Evolutionary conservation across 2,113 vertebrate species (phyloP).

Genomic region (Trichechus manatus): DNA sequence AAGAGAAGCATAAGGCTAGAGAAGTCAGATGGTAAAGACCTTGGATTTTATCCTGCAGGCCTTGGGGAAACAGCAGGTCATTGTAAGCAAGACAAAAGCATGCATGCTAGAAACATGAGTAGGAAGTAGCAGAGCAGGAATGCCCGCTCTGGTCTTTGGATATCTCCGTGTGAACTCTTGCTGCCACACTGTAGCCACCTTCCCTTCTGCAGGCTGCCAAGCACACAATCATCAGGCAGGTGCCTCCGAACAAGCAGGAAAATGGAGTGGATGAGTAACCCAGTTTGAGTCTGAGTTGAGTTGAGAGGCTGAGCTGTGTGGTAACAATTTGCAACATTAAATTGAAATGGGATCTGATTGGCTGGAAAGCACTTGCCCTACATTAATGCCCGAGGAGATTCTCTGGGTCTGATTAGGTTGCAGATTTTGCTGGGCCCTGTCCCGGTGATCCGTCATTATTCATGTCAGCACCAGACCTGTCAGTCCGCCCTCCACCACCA

Average conservation of each 20-base stretch:
- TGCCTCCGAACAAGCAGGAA: constrained; percentile 8
- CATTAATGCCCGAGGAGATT: constrained; percentile 68
- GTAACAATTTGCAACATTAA: constrained; percentile 65
- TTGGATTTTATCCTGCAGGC: neutral
- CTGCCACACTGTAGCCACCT: neutral
- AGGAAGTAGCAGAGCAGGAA: neutral
- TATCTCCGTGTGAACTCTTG: neutral
- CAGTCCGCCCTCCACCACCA: constrained; percentile 65
- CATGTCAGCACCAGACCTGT: constrained; percentile 67
- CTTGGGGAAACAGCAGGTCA: neutral
- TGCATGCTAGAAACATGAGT: neutral
- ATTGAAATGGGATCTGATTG: constrained; percentile 54
- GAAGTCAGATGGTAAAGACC: neutral
- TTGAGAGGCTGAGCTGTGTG: neutral
- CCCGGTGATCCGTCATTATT: constrained; percentile 81
- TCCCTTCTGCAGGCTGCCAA: neutral
- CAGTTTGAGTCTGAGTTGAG: neutral
- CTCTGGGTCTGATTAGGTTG: constrained; percentile 72
- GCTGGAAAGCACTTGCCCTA: constrained; percentile 74
- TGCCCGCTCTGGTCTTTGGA: neutral
- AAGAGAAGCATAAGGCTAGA: neutral
- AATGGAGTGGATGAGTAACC: constrained; percentile 56
- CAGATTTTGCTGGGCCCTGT: constrained; percentile 78
- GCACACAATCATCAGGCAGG: constrained; percentile 18
- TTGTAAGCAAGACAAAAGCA: neutral